Conservation (phyloP, 2,888 invertebrate genomes). For the Helicoverpa assulta region DNA sequence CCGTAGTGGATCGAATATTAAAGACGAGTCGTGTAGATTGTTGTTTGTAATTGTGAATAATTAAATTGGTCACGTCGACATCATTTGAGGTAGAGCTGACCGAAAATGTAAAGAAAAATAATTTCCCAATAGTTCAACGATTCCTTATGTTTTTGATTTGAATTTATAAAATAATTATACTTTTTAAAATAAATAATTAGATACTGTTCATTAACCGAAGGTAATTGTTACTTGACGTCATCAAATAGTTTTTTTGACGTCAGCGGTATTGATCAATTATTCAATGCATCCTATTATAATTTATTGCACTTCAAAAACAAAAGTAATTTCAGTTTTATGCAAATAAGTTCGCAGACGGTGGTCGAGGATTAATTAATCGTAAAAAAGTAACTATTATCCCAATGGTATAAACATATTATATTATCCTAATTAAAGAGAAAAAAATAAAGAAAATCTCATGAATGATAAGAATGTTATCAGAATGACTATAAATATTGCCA, state of each 20-base stretch:
- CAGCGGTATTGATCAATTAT: slow-evolving; percentile 31
- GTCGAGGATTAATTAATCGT: neutral
- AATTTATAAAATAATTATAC: neutral
- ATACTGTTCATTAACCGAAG: slow-evolving; percentile 18
- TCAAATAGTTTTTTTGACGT: neutral
- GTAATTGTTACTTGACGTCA: slow-evolving; percentile 30
- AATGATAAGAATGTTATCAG: slow-evolving; percentile 21
- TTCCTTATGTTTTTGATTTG: neutral
- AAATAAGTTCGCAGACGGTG: neutral
- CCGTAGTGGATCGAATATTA: slow-evolving; percentile 41
- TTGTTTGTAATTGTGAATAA: slow-evolving; percentile 31
- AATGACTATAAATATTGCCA: slow-evolving; percentile 10
- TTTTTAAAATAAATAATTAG: neutral
- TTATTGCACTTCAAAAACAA: neutral
- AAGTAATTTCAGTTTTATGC: neutral
- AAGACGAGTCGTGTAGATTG: slow-evolving; percentile 6
- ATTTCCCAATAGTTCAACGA: neutral
- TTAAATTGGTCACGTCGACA: slow-evolving; percentile 9
- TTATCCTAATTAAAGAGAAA: neutral
- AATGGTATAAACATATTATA: neutral
- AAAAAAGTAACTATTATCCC: neutral
- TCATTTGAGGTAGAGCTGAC: neutral
- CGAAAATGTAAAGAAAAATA: slow-evolving; percentile 31
- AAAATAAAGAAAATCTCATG: slow-evolving; percentile 9
- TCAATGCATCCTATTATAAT: neutral